Base-by-base conservation (phyloP, 2,113 vertebrate species). In the Dendropsophus ebraccatus region DNA sequence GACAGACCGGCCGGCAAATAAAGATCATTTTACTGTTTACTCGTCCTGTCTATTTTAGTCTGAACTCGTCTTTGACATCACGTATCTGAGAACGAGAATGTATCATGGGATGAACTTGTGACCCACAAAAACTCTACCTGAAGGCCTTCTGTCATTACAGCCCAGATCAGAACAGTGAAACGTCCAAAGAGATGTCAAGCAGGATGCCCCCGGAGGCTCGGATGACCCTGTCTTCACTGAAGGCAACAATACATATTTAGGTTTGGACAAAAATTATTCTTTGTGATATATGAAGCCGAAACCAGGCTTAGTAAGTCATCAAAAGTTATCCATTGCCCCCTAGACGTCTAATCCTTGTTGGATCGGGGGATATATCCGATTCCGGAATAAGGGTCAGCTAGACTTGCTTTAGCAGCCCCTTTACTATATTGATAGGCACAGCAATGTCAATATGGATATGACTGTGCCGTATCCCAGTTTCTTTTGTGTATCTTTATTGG, bases 81-180 rank as follows among this genome's bases (percentile, higher is more conserved):
- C 67, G 16, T 77, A 5, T 80, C 54, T 45, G 54, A 25, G 32
- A 54, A 75, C 11, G 9, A 0, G 5, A 54, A 74, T 0, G 45
- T 49, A 35, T 60, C 2, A 17, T 89, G 78, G 89, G 89, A 88
- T 89, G 88, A 87, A 89, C 30, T 75, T 5, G 87, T 58, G 45
- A 85, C 73, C 65, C 11, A 83, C 49, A 86, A 87, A 88, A 87
- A 9, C 28, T 81, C 82, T 56, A 81, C 49, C 86, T 28, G 56
- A 80, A 80, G 77, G 77, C 54, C 21, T 87, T 56, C 19, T 49
- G 14, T 41, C 52, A 81, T 52, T 3, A 74, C 60, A 25, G 86
- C 86, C 14, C 84, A 65, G 2, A 60, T 80, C 0, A 32, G 86
- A 65, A 88, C 49, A 8, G 11, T 21, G 32, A 80, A 87, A 54